Conservation (phyloP, 2,113 vertebrate species). For the Terrapene triunguis region DNA sequence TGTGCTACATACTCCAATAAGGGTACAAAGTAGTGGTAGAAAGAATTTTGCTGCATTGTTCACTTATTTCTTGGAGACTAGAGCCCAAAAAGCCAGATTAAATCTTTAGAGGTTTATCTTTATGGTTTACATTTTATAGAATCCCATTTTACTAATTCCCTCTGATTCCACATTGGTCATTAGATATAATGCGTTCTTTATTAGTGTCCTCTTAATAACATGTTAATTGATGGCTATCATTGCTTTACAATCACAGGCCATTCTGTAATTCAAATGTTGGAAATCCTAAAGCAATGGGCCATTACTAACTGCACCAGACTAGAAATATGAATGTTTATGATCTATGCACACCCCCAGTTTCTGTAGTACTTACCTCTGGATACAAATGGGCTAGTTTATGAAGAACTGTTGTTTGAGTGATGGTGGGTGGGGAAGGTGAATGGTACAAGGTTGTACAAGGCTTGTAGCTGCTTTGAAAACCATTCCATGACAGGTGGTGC, state of each 20-base stretch:
- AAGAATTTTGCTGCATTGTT: neutral
- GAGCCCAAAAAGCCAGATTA: slow-evolving; percentile 68
- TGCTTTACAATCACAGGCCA: neutral
- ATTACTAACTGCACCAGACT: neutral
- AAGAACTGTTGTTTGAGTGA: slow-evolving; percentile 58
- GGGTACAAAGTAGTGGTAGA: neutral
- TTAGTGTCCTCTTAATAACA: slow-evolving; percentile 71
- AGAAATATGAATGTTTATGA: neutral
- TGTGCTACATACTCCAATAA: neutral
- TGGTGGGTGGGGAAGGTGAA: slow-evolving; percentile 57
- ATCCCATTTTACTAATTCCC: slow-evolving; percentile 78
- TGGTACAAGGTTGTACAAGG: slow-evolving; percentile 72
- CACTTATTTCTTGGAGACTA: slow-evolving; percentile 62
- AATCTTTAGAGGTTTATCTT: slow-evolving; percentile 79
- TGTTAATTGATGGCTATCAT: slow-evolving; percentile 65
- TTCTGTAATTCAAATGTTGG: neutral
- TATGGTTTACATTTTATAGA: slow-evolving; percentile 78
- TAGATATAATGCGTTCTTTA: slow-evolving; percentile 77
- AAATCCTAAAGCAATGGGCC: slow-evolving; percentile 39
- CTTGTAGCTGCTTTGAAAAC: slow-evolving; percentile 55
- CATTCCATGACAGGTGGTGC: slow-evolving; percentile 86
- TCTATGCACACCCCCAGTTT: neutral
- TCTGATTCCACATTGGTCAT: slow-evolving; percentile 58
- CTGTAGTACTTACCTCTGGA: neutral
- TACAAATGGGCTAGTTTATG: neutral